These are phyloP conservation scores for Sphyrna mokarran DNA, from an alignment of 2,113 vertebrate genomes.

Conservation along the genomic window DNA sequence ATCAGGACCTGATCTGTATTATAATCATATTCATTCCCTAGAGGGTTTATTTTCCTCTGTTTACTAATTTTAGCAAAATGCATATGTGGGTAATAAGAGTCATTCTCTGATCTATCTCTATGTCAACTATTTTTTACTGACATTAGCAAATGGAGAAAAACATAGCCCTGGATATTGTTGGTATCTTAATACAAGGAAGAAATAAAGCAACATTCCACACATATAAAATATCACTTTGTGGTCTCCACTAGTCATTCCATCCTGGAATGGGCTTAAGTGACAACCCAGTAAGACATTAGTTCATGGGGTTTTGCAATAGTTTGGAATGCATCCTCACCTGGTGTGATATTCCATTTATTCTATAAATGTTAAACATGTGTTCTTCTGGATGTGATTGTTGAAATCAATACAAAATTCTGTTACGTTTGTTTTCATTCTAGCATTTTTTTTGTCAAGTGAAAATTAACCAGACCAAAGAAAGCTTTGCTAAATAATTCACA, in stretches of 20 bases:
- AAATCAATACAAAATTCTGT: conserved; percentile 17
- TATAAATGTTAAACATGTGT: conserved; percentile 30
- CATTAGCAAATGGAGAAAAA: background rate
- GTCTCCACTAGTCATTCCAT: background rate
- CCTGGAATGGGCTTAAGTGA: conserved; percentile 7
- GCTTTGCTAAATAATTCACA: background rate
- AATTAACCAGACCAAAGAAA: background rate
- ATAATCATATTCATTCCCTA: background rate
- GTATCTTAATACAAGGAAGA: background rate
- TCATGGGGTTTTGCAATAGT: conserved; percentile 17
- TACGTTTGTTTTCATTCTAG: background rate
- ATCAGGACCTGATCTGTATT: conserved; percentile 8
- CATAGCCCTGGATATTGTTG: background rate
- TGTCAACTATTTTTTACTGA: background rate
- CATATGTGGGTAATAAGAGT: background rate
- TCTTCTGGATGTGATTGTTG: conserved; percentile 8
- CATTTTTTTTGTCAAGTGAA: conserved; percentile 8
- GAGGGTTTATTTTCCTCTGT: background rate
- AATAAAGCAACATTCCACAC: background rate
- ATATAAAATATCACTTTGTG: background rate
- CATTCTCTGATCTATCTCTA: background rate
- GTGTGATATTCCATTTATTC: conserved; percentile 28
- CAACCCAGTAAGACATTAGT: background rate
- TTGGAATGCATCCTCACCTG: background rate
- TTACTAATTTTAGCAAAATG: conserved; percentile 11